Evolutionary conservation across 2,888 invertebrate genomes (phyloP).

Genomic region (Chydorus sphaericus): DNA sequence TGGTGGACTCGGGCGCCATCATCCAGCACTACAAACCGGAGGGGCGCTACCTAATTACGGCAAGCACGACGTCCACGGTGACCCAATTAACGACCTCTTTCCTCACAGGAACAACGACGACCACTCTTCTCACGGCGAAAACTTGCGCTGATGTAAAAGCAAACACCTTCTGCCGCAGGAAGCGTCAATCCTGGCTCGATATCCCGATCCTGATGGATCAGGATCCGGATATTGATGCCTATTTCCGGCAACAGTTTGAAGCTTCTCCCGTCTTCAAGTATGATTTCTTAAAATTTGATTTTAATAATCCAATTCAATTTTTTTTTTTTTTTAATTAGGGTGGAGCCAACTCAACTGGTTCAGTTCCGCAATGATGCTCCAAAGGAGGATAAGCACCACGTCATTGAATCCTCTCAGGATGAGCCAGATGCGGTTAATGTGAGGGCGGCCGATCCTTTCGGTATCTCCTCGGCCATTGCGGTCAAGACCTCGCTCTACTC

Average conservation of each 20-base stretch:
- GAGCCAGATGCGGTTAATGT: not conserved
- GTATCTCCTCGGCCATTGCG: not conserved
- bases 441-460: not conserved
- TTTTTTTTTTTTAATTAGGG: not conserved
- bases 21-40: too few species aligned
- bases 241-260: not conserved
- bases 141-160: not conserved
- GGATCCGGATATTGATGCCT: not conserved
- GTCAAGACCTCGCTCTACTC: not conserved
- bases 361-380: not conserved
- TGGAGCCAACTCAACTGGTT: not conserved
- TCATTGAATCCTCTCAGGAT: not conserved
- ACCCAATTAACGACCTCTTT: not conserved
- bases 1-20: too few species aligned
- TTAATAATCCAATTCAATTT: too few species aligned
- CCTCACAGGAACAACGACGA: not conserved
- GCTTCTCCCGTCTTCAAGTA: not conserved
- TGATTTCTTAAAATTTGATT: too few species aligned
- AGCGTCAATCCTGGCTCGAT: not conserved
- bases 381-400: too few species aligned
- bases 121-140: not conserved
- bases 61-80: not conserved
- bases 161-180: not conserved
- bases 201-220: not conserved
- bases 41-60: too few species aligned